Percentiles rank a stretch among this genome's conserved stretches.
phyloP scores from a whole-genome alignment of 2,888 invertebrate species.

The Patella caerulea region DNA sequence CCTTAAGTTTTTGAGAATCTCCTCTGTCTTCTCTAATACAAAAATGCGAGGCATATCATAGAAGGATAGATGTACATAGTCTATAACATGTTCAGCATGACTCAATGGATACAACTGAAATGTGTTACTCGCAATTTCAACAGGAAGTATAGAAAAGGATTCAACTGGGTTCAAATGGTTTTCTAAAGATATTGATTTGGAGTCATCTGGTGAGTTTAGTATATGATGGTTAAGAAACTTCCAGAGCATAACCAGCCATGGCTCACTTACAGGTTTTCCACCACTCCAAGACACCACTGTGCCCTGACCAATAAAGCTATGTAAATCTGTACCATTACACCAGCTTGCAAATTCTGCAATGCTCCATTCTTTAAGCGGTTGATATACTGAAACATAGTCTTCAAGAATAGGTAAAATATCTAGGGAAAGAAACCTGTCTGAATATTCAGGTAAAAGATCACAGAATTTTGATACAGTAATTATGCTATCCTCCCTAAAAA shows the following conservation, averaged over 20 bases:
- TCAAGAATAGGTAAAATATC: background rate
- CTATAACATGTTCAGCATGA: background rate
- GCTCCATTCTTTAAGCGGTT: background rate
- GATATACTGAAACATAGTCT: background rate
- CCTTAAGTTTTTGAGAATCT: background rate
- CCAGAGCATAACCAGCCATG: background rate
- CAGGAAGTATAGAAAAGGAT: background rate
- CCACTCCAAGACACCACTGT: no score
- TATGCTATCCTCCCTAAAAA: conserved; percentile 5
- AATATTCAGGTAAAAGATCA: conserved; percentile 20
- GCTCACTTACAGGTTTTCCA: no score
- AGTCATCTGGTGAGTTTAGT: background rate
- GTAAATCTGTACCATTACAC: background rate
- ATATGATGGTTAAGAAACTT: background rate
- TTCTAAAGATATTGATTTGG: background rate
- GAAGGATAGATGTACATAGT: background rate
- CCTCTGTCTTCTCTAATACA: background rate
- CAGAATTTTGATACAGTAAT: conserved; percentile 17
- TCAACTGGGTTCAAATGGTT: no score
- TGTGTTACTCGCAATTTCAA: background rate
- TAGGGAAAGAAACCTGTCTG: conserved; percentile 17
- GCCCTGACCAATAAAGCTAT: no score
- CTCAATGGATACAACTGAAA: background rate
- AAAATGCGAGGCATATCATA: background rate
- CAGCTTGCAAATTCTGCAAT: background rate